Percentiles rank a stretch among this genome's conserved stretches.
Conservation (phyloP, 2,797 vertebrate genomes). For the Urocyon cinereoargenteus region DNA sequence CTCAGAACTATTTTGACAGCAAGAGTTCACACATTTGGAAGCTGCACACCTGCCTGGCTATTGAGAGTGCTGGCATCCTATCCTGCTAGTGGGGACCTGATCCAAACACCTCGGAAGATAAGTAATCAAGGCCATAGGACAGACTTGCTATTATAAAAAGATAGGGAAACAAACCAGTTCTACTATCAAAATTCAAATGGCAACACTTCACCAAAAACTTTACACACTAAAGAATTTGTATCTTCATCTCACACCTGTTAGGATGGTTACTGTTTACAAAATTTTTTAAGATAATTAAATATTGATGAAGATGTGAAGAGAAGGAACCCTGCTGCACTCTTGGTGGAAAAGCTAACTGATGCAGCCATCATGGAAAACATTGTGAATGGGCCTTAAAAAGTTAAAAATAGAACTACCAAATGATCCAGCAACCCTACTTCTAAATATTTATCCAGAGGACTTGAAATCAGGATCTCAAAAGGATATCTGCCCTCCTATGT, state of each 20-base stretch:
- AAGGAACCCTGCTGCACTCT: neutral
- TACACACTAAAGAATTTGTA: neutral
- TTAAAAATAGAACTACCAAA: neutral
- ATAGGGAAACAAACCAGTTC: neutral
- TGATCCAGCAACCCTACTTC: neutral
- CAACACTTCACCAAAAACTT: neutral
- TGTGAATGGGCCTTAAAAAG: neutral
- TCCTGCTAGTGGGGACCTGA: neutral
- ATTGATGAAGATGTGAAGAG: neutral
- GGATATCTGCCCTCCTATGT: neutral
- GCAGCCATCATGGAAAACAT: neutral
- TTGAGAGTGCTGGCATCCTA: neutral
- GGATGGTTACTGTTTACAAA: neutral
- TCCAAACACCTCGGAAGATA: neutral
- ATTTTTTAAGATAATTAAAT: neutral
- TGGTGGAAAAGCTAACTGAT: neutral
- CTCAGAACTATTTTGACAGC: neutral
- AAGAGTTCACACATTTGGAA: neutral
- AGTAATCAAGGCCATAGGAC: neutral
- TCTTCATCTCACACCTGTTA: neutral
- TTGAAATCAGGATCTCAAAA: neutral
- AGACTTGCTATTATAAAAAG: neutral
- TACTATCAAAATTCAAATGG: neutral
- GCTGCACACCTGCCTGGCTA: neutral
- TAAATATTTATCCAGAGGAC: neutral